Conservation (phyloP, 2,113 vertebrate species). For the Numenius arquata region DNA sequence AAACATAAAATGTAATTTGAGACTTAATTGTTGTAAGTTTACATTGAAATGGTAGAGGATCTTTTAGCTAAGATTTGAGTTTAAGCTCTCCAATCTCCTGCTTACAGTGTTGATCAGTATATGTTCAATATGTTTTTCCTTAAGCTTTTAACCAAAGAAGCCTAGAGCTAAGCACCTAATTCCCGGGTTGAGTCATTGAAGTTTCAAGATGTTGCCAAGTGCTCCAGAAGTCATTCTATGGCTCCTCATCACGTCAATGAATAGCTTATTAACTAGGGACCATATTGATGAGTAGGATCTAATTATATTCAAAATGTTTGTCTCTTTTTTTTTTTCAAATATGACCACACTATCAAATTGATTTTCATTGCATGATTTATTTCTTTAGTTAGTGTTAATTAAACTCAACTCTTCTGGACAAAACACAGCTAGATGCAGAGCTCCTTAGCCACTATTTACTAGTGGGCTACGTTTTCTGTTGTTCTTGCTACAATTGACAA, state of each 20-base stretch:
- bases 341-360: neutral
- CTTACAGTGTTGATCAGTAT: neutral
- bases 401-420: slow-evolving; percentile 30
- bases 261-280: neutral
- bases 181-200: neutral
- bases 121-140: neutral
- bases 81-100: neutral
- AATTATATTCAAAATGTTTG: neutral
- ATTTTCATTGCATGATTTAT: slow-evolving; percentile 17
- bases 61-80: neutral
- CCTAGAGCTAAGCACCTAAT: neutral
- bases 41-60: neutral
- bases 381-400: slow-evolving; percentile 32
- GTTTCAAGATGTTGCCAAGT: neutral
- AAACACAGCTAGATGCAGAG: slow-evolving; percentile 3
- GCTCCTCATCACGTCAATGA: neutral
- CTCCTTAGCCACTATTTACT: neutral
- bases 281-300: neutral
- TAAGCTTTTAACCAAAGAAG: neutral
- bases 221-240: neutral
- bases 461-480: neutral
- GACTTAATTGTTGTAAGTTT: neutral
- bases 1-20: neutral
- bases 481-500: neutral
- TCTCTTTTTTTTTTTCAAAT: neutral